These are phyloP conservation scores for Zoroaster sp. DNA, from an alignment of 53 echinoderm and acorn worm species.

Conservation along the genomic window DNA sequence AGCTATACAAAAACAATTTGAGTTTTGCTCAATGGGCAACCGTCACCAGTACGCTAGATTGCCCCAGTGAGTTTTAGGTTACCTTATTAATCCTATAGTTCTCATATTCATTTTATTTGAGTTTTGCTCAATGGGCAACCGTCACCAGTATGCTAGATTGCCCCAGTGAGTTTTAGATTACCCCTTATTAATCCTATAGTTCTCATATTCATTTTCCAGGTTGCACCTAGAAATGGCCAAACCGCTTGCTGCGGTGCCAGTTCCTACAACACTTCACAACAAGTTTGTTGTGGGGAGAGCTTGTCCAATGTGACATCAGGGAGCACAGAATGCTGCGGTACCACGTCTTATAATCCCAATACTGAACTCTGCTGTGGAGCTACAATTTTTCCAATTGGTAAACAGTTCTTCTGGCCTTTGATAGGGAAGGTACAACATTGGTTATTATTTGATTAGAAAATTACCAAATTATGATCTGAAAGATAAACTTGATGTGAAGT, in stretches of 20 bases:
- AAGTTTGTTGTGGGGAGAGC: slow-evolving; percentile 17
- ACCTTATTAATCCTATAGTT: too few species aligned
- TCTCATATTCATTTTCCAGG: background rate
- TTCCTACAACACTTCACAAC: slow-evolving; percentile 3
- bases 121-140: too few species aligned
- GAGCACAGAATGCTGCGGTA: slow-evolving; percentile 37
- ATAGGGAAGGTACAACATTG: too few species aligned
- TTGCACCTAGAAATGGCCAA: background rate
- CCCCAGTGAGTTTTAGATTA: background rate
- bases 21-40: too few species aligned
- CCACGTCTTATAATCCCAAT: background rate
- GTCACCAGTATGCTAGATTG: too few species aligned
- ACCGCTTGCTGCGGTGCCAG: slow-evolving; percentile 37
- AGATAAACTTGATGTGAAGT: too few species aligned
- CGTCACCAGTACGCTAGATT: too few species aligned
- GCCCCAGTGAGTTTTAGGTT: too few species aligned
- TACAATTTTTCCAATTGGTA: slow-evolving; percentile 46
- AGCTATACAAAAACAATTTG: too few species aligned
- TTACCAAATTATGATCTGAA: too few species aligned
- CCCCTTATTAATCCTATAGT: background rate
- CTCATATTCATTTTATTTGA: too few species aligned
- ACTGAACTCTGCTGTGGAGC: slow-evolving; percentile 47
- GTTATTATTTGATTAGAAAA: too few species aligned
- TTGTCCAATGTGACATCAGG: background rate
- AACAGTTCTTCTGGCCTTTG: background rate